These are phyloP conservation scores for Silvanus unidentatus DNA, from an alignment of 2,888 invertebrate genomes.

Conservation along the genomic window DNA sequence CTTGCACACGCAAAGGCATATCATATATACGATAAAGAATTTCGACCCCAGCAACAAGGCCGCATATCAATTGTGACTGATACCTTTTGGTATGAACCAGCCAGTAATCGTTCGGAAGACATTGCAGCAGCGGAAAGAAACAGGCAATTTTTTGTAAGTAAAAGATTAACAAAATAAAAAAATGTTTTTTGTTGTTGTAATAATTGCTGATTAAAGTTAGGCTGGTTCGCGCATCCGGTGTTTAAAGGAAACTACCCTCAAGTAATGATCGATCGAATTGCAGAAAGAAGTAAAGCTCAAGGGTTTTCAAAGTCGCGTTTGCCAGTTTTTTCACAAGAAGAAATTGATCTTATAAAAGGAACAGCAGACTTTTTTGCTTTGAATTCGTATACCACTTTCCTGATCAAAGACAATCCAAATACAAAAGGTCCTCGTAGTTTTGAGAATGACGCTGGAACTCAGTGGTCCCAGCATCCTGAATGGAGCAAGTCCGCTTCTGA, in stretches of 20 bases:
- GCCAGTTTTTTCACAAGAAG: slow-evolving; percentile 55
- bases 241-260: slow-evolving; percentile 59
- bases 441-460: slow-evolving; percentile 9
- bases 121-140: slow-evolving; percentile 55
- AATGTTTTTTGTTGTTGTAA: no score
- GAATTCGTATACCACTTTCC: slow-evolving; percentile 61
- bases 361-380: slow-evolving; percentile 69
- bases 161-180: no score
- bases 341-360: slow-evolving; percentile 55
- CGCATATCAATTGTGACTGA: slow-evolving; percentile 50
- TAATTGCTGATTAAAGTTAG: slow-evolving; percentile 20
- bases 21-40: slow-evolving; percentile 58
- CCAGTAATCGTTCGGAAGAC: slow-evolving; percentile 48
- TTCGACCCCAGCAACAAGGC: slow-evolving; percentile 53
- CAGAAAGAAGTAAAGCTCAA: slow-evolving; percentile 47
- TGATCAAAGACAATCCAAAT: slow-evolving; percentile 34
- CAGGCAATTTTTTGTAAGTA: slow-evolving; percentile 50
- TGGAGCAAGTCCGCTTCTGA: slow-evolving; percentile 3
- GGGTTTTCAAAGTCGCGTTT: slow-evolving; percentile 54
- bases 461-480: not conserved
- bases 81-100: slow-evolving; percentile 58
- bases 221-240: slow-evolving; percentile 52
- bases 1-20: slow-evolving; percentile 64
- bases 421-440: slow-evolving; percentile 8
- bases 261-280: slow-evolving; percentile 56